Percentiles rank a stretch among this genome's conserved stretches.
These are phyloP conservation scores for Patella vulgata DNA, from an alignment of 1,140 invertebrate genomes.

Conservation along the genomic window DNA sequence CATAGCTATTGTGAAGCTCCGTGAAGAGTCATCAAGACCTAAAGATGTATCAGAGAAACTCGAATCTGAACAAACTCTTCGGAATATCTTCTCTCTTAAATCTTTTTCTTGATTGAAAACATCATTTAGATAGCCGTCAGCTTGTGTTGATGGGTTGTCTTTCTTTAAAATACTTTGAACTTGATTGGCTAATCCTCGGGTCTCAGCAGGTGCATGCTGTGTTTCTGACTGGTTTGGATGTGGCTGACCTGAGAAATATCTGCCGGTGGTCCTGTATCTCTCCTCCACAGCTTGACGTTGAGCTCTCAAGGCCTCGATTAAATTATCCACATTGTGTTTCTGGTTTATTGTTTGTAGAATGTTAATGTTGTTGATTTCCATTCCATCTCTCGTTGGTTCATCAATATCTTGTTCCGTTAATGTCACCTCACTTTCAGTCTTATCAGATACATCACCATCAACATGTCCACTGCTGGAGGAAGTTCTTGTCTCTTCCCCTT, in stretches of 20 bases:
- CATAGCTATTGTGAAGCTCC: slow-evolving; percentile 35
- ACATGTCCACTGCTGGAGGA: slow-evolving; percentile 25
- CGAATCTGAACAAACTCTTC: slow-evolving; percentile 33
- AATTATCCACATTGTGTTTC: slow-evolving; percentile 9
- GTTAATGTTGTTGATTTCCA: neutral
- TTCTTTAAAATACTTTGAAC: slow-evolving; percentile 47
- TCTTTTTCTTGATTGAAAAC: slow-evolving; percentile 45
- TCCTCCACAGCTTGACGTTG: slow-evolving; percentile 17
- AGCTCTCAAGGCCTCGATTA: slow-evolving; percentile 13
- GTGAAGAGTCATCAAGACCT: slow-evolving; percentile 15
- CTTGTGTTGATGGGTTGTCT: slow-evolving; percentile 48
- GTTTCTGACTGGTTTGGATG: neutral
- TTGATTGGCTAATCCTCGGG: slow-evolving; percentile 41
- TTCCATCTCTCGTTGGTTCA: neutral
- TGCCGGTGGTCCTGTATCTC: slow-evolving; percentile 12
- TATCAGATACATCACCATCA: slow-evolving; percentile 12
- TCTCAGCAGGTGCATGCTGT: neutral
- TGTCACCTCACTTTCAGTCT: slow-evolving; percentile 9
- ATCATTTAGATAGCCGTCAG: slow-evolving; percentile 46
- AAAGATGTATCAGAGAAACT: slow-evolving; percentile 36
- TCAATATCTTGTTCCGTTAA: slow-evolving; percentile 5
- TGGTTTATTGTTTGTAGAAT: too few relatives aligned
- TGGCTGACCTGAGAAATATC: slow-evolving; percentile 1
- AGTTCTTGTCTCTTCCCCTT: slow-evolving; percentile 34
- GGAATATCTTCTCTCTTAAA: slow-evolving; percentile 20